These are phyloP conservation scores for Anser cygnoides DNA, from an alignment of 2,113 vertebrate genomes.

Conservation along the genomic window DNA sequence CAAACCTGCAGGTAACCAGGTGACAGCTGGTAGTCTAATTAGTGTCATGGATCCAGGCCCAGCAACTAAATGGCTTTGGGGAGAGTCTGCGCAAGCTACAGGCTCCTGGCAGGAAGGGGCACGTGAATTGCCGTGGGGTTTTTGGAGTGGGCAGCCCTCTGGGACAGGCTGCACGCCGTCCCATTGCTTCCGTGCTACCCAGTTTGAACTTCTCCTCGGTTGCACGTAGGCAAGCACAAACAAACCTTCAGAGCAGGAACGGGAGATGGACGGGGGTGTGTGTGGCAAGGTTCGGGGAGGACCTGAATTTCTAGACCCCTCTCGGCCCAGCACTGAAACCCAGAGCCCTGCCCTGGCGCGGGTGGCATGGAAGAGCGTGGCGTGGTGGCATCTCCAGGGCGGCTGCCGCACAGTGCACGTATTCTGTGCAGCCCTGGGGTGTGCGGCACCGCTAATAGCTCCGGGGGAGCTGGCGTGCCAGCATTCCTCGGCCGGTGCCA, in stretches of 20 bases:
- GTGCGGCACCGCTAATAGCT: not conserved
- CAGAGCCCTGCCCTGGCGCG: not conserved
- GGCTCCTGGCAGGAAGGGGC: not conserved
- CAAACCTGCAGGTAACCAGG: not conserved
- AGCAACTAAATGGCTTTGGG: not conserved
- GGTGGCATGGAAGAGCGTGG: not conserved
- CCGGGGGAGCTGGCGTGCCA: not conserved
- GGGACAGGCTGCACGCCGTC: not conserved
- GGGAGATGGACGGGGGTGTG: accelerated
- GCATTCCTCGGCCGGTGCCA: not conserved
- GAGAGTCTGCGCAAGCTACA: not conserved
- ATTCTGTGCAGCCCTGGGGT: not conserved
- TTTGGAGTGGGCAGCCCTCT: not conserved
- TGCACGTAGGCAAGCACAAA: not conserved
- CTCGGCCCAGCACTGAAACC: not conserved
- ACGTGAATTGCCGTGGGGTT: not conserved
- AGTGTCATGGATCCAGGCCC: not conserved
- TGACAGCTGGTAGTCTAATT: not conserved
- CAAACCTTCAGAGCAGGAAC: not conserved
- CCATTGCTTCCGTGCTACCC: not conserved
- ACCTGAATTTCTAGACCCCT: not conserved
- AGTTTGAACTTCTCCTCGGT: not conserved
- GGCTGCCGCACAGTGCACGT: not conserved
- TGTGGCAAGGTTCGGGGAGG: no score
- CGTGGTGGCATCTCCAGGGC: not conserved